Evolutionary conservation across 2,113 vertebrate genomes (phyloP).

Genomic region (Calyptomena viridis): DNA sequence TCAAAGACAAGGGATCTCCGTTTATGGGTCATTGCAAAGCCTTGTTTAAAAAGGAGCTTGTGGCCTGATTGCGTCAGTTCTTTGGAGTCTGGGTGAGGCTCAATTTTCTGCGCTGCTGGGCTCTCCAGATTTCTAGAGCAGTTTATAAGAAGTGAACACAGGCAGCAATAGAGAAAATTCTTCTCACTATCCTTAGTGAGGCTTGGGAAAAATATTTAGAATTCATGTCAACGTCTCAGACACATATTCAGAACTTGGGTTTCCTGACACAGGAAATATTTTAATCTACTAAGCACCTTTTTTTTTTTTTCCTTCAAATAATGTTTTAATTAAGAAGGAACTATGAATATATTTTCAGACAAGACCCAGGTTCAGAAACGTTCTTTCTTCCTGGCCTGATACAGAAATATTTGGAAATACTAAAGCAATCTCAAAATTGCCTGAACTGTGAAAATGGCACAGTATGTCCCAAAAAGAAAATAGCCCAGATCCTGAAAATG

Average conservation of each 20-base stretch:
- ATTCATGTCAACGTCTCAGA: background rate
- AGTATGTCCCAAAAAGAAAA: background rate
- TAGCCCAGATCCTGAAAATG: rapidly evolving
- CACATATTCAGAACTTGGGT: background rate
- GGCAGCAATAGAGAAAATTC: background rate
- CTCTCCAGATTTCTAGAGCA: background rate
- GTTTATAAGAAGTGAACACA: background rate
- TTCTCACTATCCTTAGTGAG: background rate
- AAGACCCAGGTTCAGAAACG: background rate
- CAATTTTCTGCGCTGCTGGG: background rate
- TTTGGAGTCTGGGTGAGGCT: background rate
- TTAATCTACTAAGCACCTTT: background rate
- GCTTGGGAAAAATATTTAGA: background rate
- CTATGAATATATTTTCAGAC: background rate
- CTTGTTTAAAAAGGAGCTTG: background rate
- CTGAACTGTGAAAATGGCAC: background rate
- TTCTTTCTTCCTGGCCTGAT: background rate
- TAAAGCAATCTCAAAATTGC: background rate
- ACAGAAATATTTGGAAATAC: background rate
- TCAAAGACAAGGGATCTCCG: background rate
- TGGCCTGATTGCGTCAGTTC: background rate
- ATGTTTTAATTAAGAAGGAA: background rate
- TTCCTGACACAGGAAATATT: background rate
- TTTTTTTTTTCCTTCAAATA: no score
- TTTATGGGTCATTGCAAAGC: background rate